These are phyloP conservation scores for Pseudocheirus occidentalis DNA, from an alignment of 2,797 vertebrate genomes.

Conservation along the genomic window DNA sequence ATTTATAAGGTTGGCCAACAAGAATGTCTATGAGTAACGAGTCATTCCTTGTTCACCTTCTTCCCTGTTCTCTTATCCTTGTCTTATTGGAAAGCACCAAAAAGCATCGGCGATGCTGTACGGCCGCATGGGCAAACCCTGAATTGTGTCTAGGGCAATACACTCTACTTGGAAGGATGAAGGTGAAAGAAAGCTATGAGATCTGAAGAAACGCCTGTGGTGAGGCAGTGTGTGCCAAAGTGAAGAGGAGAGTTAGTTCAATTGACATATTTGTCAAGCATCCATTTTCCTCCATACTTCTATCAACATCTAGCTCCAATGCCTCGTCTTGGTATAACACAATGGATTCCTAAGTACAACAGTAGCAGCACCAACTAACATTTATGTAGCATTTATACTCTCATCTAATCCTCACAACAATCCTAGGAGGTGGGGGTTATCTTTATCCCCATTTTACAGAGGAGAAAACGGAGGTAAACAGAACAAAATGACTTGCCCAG, in stretches of 20 bases:
- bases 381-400: not conserved
- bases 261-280: not conserved
- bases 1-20: not conserved
- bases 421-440: not conserved
- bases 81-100: not conserved
- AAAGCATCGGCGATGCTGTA: not conserved
- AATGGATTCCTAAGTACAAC: not conserved
- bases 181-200: not conserved
- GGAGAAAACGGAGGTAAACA: not conserved
- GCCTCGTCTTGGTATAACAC: not conserved
- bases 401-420: not conserved
- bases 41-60: not conserved
- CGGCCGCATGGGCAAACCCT: not conserved
- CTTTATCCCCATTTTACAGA: not conserved
- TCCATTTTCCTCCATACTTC: not conserved
- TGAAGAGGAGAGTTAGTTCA: constrained; percentile 48
- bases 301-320: not conserved
- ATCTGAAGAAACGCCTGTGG: constrained; percentile 47
- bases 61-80: not conserved
- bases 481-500: not conserved
- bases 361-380: not conserved
- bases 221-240: constrained; percentile 58
- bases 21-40: not conserved
- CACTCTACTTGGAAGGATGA: constrained; percentile 43
- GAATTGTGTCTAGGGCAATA: not conserved